These are phyloP conservation scores for Pangasius macronema DNA, from an alignment of 2,797 vertebrate species.

Conservation along the genomic window DNA sequence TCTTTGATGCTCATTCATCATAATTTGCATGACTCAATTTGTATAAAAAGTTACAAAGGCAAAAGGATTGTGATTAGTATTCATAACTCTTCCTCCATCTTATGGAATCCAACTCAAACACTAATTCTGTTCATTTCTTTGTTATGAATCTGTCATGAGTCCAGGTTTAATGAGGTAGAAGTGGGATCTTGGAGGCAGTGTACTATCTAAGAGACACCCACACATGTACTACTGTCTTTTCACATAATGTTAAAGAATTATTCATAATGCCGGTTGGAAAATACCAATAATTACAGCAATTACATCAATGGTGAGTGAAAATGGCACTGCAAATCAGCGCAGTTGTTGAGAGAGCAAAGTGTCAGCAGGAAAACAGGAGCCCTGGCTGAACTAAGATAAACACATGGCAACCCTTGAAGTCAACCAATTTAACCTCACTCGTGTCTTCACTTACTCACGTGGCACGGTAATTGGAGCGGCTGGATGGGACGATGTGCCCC, in stretches of 20 bases:
- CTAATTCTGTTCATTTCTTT: not conserved
- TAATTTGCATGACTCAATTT: not conserved
- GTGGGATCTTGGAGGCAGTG: not conserved
- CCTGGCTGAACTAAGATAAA: conserved; percentile 36
- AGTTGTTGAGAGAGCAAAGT: conserved; percentile 1
- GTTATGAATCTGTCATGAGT: not conserved
- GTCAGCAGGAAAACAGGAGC: conserved; percentile 32
- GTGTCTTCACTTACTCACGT: conserved; percentile 28
- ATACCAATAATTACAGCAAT: conserved; percentile 36
- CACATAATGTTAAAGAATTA: conserved; percentile 8
- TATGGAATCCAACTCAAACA: not conserved
- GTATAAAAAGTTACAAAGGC: not conserved
- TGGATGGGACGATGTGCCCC: conserved; percentile 36
- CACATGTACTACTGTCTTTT: conserved; percentile 9
- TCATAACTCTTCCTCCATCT: not conserved
- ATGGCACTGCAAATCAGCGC: conserved; percentile 14
- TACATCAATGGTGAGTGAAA: conserved; percentile 17
- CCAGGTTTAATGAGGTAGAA: conserved; percentile 3
- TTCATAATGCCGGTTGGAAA: conserved; percentile 10
- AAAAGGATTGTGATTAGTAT: not conserved
- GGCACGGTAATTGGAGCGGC: conserved; percentile 42
- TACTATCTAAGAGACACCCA: not conserved
- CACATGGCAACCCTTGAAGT: conserved; percentile 15
- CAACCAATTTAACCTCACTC: conserved; percentile 37
- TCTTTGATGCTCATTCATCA: not conserved